Evolutionary conservation across 1,140 invertebrate genomes (phyloP), one percentile per base, ranked within the genome.

Genomic region (Colletes gigas): DNA sequence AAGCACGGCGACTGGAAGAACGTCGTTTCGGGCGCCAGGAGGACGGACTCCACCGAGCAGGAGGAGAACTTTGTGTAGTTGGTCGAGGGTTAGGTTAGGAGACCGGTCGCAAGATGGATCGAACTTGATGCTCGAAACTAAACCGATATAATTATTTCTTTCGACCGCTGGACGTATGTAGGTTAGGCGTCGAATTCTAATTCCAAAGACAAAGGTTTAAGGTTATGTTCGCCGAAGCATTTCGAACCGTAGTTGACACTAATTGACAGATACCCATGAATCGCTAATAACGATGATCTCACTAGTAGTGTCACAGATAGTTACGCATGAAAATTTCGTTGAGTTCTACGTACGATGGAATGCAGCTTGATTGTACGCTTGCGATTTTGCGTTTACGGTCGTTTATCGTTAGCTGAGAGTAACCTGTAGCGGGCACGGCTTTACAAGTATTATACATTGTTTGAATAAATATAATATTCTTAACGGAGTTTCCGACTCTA

Each of bases 41-140:
- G 93, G 84, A 92, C 93, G 30, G 85, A 93, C 92, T 44, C 92
- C 90, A 8, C 92, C 88, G 52, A 94, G 91, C 91, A 90, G 86
- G 75, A 94, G 92, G 86, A 94, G 89, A 92, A 91, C 65, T 91
- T 92, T 73, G 85, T 92, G 44, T 47, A 9, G 9, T 8, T 47
- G 9, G 44, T 9, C 6, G 44, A 8, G 44, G 44, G 9, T 8
- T 6, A 47, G 44, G 44, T 8, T 9, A 9, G 6, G 44, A 47
- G 44, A 47, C 30, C 30, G 2, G 30, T 30, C 2, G 30, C 30
- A 30, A 30, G 30, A 30, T 30, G 30, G 30, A 30, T 30, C 2
- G 30, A 30, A 30, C 30, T 30, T 30, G 30, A 30, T 30, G 30
- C 30, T 30, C 30, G 30, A 30, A 30, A 30, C 30, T 30, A 30